Evolutionary conservation across 1,140 invertebrate genomes (phyloP).

Genomic region (Drosophila miranda): DNA sequence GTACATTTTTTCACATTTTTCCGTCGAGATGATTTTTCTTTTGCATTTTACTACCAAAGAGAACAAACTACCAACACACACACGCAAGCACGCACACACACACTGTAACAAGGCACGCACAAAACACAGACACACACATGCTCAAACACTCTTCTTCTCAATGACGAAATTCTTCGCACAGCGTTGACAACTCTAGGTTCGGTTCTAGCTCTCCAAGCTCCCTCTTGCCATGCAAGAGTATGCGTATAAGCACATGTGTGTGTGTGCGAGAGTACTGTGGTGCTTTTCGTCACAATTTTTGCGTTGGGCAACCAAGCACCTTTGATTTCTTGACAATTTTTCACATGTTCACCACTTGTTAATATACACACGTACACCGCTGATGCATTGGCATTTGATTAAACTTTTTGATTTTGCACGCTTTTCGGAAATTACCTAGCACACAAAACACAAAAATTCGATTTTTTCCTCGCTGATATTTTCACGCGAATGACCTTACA

Average conservation of each 20-base stretch:
- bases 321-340: slow-evolving; percentile 42
- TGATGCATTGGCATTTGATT: slow-evolving; percentile 39
- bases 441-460: slow-evolving; percentile 81
- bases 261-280: slow-evolving; percentile 41
- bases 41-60: slow-evolving; percentile 71
- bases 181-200: slow-evolving; percentile 75
- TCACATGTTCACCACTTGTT: slow-evolving; percentile 39
- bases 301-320: slow-evolving; percentile 50
- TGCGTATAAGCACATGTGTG: slow-evolving; percentile 35
- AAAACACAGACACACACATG: slow-evolving; percentile 51
- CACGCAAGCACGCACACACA: slow-evolving; percentile 45
- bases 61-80: slow-evolving; percentile 61
- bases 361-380: slow-evolving; percentile 40
- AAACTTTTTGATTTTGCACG: slow-evolving; percentile 54
- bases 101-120: slow-evolving; percentile 58
- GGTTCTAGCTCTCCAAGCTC: slow-evolving; percentile 72
- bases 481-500: slow-evolving; percentile 76
- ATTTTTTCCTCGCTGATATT: slow-evolving; percentile 78
- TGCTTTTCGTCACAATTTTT: slow-evolving; percentile 68
- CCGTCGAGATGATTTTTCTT: slow-evolving; percentile 50
- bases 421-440: slow-evolving; percentile 71
- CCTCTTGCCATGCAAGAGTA: slow-evolving; percentile 30
- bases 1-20: slow-evolving; percentile 63
- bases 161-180: slow-evolving; percentile 80
- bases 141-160: slow-evolving; percentile 49